phyloP scores from a whole-genome alignment of 2,797 vertebrate species.

The Caiman crocodilus region DNA sequence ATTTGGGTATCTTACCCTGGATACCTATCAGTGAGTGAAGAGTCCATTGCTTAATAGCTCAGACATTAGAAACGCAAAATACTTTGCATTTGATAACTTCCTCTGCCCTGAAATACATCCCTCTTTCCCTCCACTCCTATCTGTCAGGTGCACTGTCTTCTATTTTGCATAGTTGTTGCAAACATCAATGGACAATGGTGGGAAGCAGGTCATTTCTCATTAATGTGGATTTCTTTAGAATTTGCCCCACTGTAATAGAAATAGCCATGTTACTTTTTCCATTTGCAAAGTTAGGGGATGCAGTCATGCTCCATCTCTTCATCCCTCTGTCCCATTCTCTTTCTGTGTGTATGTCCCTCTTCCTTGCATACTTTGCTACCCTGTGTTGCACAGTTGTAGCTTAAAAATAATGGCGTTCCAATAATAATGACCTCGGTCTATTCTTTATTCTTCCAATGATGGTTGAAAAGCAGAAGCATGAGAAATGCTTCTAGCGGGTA shows the following conservation, averaged over 20 bases:
- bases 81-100: conserved; percentile 38
- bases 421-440: background rate
- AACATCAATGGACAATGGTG: background rate
- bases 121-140: conserved; percentile 9
- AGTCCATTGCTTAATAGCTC: background rate
- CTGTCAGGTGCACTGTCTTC: conserved; percentile 65
- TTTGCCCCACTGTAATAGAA: background rate
- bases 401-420: background rate
- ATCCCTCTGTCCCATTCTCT: background rate
- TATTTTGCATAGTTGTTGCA: conserved; percentile 22
- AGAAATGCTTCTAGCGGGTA: background rate
- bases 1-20: conserved; percentile 48
- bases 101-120: conserved; percentile 40
- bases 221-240: background rate
- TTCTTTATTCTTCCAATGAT: background rate
- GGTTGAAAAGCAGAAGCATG: background rate
- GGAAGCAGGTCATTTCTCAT: conserved; percentile 20
- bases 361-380: background rate
- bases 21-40: conserved; percentile 8
- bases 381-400: background rate
- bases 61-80: conserved; percentile 57
- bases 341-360: background rate
- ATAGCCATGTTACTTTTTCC: no score
- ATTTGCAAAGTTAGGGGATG: background rate
- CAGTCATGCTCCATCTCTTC: background rate